These are phyloP conservation scores for Phaethornis superciliosus DNA, from an alignment of 2,113 vertebrate species.

Conservation along the genomic window DNA sequence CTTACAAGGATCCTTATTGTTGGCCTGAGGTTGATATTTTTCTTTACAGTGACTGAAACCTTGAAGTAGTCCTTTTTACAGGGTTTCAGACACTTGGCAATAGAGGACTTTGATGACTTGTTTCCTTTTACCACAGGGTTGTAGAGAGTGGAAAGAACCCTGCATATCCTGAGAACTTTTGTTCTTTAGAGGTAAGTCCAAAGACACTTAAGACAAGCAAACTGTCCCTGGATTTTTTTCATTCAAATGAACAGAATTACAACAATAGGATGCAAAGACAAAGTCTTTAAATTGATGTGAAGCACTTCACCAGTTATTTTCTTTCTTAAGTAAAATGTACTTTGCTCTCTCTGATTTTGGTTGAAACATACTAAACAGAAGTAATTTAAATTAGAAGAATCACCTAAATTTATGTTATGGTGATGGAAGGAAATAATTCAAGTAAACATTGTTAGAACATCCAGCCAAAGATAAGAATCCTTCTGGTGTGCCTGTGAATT, in stretches of 20 bases:
- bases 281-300: not conserved
- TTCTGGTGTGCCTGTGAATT: not conserved
- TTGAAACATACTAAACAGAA: not conserved
- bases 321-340: not conserved
- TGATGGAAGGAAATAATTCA: not conserved
- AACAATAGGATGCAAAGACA: not conserved
- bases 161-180: constrained; percentile 53
- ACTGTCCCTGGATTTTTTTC: not conserved
- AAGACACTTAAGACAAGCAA: not conserved
- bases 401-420: rapidly evolving
- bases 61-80: not conserved
- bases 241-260: not conserved
- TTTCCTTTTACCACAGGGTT: constrained; percentile 54
- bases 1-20: not conserved
- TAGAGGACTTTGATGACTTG: constrained; percentile 55
- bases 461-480: not conserved
- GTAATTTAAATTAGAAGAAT: not conserved
- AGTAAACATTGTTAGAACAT: not conserved
- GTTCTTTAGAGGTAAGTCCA: constrained; percentile 52
- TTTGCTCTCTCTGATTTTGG: not conserved
- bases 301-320: not conserved
- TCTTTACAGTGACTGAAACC: not conserved
- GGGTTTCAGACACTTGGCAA: not conserved
- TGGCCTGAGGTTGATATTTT: not conserved
- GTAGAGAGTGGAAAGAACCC: constrained; percentile 55